Evolutionary conservation across 2,113 vertebrate species (phyloP), one percentile per base, ranked within the genome.

Genomic region (Oryzias javanicus): DNA sequence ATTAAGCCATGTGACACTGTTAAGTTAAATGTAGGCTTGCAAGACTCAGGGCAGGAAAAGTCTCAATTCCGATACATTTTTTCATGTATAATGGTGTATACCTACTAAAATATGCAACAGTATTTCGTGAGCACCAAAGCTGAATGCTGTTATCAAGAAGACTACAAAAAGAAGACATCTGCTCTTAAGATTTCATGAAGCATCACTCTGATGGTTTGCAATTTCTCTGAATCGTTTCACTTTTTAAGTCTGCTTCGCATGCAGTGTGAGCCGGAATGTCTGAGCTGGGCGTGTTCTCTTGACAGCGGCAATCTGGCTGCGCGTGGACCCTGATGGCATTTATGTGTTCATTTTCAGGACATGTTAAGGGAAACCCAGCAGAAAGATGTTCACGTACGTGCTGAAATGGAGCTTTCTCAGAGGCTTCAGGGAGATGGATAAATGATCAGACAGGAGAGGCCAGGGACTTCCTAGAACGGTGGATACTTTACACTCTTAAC

Each of bases 281-380:
- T 70, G 63, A 35, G 57, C 51, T 55, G 68, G 76, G 67, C 60
- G 52, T 76, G 72, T 82, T 76, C 56, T 50, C 51, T 79, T 79
- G 83, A 88, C 70, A 65, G 68, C 51, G 72, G 60, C 67, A 77
- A 78, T 83, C 73, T 75, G 78, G 57, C 56, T 78, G 72, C 44
- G 73, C 74, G 75, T 80, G 81, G 67, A 65, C 68, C 72, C 59
- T 87, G 86, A 90, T 90, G 84, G 87, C 85, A 85, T 91, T 91
- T 86, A 60, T 84, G 68, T 91, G 84, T 89, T 88, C 71, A 66
- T 83, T 81, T 89, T 91, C 88, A 88, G 66, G 62, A 79, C 76
- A 71, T 49, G 75, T 90, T 89, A 91, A 35, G 69, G 72, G 78
- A 80, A 91, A 65, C 56, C 20, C 60, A 74, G 82, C 77, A 83